Conservation (phyloP, 2,113 vertebrate species). For the Furnarius figulus region DNA sequence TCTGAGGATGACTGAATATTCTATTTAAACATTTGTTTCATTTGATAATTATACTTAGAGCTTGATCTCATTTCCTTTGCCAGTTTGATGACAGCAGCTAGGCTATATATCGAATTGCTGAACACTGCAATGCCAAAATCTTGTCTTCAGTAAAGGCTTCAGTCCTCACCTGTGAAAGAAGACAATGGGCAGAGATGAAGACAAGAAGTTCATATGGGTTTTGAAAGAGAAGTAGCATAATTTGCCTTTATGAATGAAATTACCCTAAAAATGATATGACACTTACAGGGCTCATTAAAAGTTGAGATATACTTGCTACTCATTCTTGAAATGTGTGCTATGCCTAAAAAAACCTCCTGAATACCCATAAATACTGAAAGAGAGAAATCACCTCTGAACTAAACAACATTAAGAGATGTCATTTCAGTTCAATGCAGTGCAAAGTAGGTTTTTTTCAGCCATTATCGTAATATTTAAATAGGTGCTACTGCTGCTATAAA, state of each 20-base stretch:
- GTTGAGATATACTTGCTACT: not conserved
- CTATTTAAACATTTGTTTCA: not conserved
- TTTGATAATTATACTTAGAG: not conserved
- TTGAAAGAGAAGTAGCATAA: not conserved
- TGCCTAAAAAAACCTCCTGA: not conserved
- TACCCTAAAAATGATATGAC: not conserved
- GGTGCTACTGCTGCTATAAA: conserved; percentile 12
- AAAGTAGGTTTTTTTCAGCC: not conserved
- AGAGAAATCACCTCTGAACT: not conserved
- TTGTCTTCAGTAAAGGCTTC: not conserved
- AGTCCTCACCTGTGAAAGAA: not conserved
- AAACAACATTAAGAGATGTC: not conserved
- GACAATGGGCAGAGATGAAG: not conserved
- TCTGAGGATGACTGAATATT: not conserved
- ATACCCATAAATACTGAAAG: not conserved
- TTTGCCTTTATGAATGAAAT: not conserved
- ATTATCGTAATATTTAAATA: not conserved
- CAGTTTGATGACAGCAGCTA: not conserved
- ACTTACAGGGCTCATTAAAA: not conserved
- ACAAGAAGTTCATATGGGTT: not conserved
- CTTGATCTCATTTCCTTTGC: not conserved
- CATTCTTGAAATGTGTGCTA: not conserved
- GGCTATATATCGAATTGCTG: not conserved
- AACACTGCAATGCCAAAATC: not conserved
- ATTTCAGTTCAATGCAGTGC: not conserved